Base-by-base conservation (phyloP, 2,888 invertebrate genomes). In the Drosophila borborema region DNA sequence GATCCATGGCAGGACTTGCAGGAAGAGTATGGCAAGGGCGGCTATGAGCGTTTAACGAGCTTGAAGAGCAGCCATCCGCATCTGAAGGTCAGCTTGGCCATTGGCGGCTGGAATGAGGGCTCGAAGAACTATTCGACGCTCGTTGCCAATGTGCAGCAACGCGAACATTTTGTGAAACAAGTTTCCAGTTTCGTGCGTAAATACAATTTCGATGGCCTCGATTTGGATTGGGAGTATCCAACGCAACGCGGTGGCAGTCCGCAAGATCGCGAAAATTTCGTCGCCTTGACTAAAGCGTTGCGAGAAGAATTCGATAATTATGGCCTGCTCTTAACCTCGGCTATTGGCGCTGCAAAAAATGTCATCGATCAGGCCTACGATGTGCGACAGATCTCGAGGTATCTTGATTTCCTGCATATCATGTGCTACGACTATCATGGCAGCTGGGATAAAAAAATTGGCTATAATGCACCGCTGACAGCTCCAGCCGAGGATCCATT, bases 381-480 rank as follows among this genome's bases (percentile, higher is more conserved):
- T 91, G 94, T 98, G 16, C 94, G 95, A 8, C 95, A 95, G 75
- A 93, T 98, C 16, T 95, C 95, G 18, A 92, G 95, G 0, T 95
- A 96, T 89, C 91, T 96, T 46, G 96, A 96, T 91, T 95, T 94
- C 64, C 94, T 97, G 43, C 97, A 97, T 82, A 95, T 97, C 91
- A 98, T 97, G 97, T 96, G 96, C 72, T 98, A 98, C 91, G 98
- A 98, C 92, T 98, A 97, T 92, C 97, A 97, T 81, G 97, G 97
- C 0, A 95, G 96, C 8, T 97, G 97, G 97, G 96, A 97, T 82
- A 94, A 94, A 0, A 94, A 94, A 66, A 95, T 97, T 0, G 96
- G 96, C 0, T 95, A 97, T 12, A 97, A 98, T 90, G 96, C 97
- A 0, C 98, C 98, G 0, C 90, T 98, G 10, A 73, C 65, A 9